A percentile compares a stretch with the other conserved stretches of the same genome.
Evolutionary conservation across 2,113 vertebrate genomes (phyloP).

Genomic region (Anser cygnoides): DNA sequence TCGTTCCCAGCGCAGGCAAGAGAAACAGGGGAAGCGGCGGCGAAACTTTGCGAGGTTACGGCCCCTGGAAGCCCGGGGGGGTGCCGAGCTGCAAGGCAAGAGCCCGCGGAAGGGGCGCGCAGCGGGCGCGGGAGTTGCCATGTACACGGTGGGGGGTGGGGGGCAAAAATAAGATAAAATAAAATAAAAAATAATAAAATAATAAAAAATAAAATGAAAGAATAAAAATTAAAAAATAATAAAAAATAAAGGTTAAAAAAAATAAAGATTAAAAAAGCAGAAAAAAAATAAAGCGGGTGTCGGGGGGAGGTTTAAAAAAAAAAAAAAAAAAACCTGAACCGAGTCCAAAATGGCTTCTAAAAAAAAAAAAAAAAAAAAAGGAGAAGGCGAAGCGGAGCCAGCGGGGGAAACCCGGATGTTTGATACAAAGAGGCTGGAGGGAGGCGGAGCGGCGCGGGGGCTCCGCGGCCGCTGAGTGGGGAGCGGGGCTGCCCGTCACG

Average conservation of each 20-base stretch:
- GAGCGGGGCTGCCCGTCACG: background rate
- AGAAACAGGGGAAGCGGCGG: too few relatives aligned
- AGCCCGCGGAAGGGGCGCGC: background rate
- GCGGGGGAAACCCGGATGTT: conserved; percentile 92
- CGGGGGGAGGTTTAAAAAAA: too few relatives aligned
- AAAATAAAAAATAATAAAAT: too few relatives aligned
- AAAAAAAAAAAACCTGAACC: too few relatives aligned
- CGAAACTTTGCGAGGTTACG: background rate
- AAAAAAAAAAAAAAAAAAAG: conserved; percentile 56
- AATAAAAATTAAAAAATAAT: conserved; percentile 32
- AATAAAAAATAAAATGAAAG: too few relatives aligned
- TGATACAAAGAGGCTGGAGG: conserved; percentile 85
- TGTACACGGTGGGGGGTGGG: too few relatives aligned
- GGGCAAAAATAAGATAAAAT: too few relatives aligned
- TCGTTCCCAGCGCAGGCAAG: too few relatives aligned
- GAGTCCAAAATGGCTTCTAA: too few relatives aligned
- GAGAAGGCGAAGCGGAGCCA: conserved; percentile 75
- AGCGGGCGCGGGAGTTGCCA: background rate
- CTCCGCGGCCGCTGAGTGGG: background rate
- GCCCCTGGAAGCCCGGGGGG: too few relatives aligned
- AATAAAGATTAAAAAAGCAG: too few relatives aligned
- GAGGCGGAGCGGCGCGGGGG: background rate
- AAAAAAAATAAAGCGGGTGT: too few relatives aligned
- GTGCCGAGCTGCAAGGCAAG: background rate
- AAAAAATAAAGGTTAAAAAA: background rate